Evolutionary conservation across 1,140 invertebrate species (phyloP).

Genomic region (Tetranychus urticae): DNA sequence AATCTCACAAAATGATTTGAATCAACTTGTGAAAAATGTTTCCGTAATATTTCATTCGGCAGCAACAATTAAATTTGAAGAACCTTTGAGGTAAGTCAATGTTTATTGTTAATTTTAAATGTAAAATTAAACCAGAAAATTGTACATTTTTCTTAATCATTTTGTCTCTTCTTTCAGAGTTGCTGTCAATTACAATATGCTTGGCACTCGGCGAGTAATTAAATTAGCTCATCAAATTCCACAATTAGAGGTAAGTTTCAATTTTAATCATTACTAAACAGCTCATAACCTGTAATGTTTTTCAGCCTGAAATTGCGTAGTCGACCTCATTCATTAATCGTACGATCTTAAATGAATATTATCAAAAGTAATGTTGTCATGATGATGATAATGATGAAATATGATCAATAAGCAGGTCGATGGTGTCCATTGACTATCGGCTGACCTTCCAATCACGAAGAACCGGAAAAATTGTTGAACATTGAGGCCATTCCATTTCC

Average conservation of each 20-base stretch:
- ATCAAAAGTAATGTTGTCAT: too few relatives aligned
- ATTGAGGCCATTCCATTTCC: too few relatives aligned
- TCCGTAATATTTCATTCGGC: conserved; percentile 92
- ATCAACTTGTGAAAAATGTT: conserved; percentile 40
- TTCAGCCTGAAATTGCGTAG: too few relatives aligned
- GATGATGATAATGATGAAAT: too few relatives aligned
- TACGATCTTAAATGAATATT: too few relatives aligned
- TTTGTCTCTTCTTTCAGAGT: conserved; percentile 13
- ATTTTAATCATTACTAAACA: too few relatives aligned
- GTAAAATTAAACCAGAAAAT: background rate
- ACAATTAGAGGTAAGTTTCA: conserved; percentile 10
- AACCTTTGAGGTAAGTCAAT: conserved; percentile 47
- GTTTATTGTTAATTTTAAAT: background rate
- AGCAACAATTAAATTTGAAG: conserved; percentile 92
- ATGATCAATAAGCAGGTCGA: too few relatives aligned
- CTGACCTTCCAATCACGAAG: too few relatives aligned
- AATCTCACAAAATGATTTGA: conserved; percentile 49
- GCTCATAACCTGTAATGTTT: too few relatives aligned
- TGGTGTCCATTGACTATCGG: too few relatives aligned
- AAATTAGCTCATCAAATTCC: conserved; percentile 29
- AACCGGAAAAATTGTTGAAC: too few relatives aligned
- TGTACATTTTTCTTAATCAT: background rate
- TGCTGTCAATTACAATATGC: conserved; percentile 16
- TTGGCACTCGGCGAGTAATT: conserved; percentile 15
- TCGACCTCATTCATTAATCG: too few relatives aligned